These are phyloP conservation scores for Trinorchestia longiramus DNA, from an alignment of 1,140 invertebrate genomes.

Conservation along the genomic window DNA sequence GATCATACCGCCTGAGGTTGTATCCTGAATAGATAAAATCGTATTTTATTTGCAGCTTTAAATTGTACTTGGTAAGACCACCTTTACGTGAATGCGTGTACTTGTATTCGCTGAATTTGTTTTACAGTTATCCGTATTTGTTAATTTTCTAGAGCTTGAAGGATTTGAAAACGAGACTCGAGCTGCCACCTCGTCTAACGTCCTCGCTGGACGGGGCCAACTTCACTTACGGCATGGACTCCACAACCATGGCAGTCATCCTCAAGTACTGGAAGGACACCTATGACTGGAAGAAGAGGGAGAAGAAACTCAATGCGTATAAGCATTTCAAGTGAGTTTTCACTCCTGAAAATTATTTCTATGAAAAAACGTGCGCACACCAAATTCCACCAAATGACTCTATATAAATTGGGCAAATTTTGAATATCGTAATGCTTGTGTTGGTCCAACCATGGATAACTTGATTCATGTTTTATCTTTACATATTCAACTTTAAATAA, in stretches of 20 bases:
- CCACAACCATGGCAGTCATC: conserved; percentile 77
- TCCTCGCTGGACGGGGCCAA: conserved; percentile 78
- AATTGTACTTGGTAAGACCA: neutral
- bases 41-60: neutral
- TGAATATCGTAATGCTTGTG: no score
- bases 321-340: conserved; percentile 76
- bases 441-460: no score
- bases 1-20: no score
- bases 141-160: conserved; percentile 72
- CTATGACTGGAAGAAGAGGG: conserved; percentile 81
- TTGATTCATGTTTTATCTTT: neutral
- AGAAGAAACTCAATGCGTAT: conserved; percentile 78
- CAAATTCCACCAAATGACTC: neutral
- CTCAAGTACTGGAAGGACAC: conserved; percentile 81
- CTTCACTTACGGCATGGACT: conserved; percentile 85
- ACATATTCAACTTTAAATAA: neutral
- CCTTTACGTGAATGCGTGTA: neutral
- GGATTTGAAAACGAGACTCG: conserved; percentile 76
- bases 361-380: neutral
- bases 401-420: neutral
- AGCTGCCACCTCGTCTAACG: conserved; percentile 71
- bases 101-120: neutral
- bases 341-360: neutral
- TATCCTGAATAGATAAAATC: no score
- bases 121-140: neutral